Conservation (phyloP, 2,888 invertebrate genomes). For the Nemapogon koenigi region DNA sequence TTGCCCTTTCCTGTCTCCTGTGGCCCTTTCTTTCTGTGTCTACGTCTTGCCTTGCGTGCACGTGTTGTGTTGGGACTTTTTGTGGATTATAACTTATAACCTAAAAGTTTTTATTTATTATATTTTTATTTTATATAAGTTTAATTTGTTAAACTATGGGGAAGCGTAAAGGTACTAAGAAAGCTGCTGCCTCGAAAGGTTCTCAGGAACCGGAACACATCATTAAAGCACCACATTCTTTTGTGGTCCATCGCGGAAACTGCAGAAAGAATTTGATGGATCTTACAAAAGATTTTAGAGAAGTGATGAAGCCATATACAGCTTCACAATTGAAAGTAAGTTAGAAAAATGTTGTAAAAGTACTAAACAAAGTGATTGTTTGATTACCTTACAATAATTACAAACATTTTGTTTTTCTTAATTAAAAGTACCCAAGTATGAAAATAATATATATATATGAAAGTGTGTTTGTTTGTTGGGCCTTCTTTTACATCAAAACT, state of each 20-base stretch:
- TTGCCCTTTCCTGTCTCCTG: too few species aligned
- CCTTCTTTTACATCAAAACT: not conserved
- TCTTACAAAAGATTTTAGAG: constrained; percentile 86
- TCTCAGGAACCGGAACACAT: constrained; percentile 77
- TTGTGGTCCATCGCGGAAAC: constrained; percentile 91
- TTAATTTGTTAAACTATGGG: constrained; percentile 60
- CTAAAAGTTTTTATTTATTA: too few species aligned
- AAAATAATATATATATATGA: too few species aligned
- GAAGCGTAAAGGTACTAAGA: constrained; percentile 70
- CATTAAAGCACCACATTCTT: constrained; percentile 92
- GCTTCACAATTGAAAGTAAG: constrained; percentile 85
- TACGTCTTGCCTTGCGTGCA: too few species aligned
- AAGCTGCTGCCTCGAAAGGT: constrained; percentile 67
- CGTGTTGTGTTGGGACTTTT: too few species aligned
- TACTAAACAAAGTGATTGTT: too few species aligned
- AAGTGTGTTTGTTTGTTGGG: too few species aligned
- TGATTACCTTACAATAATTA: too few species aligned
- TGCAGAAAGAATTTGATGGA: constrained; percentile 83
- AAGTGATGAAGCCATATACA: constrained; percentile 96
- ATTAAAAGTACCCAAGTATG: not conserved
- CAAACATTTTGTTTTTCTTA: not conserved
- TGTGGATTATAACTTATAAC: too few species aligned
- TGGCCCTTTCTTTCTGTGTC: too few species aligned
- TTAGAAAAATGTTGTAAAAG: too few species aligned
- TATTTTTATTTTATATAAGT: too few species aligned